Conservation (phyloP, 2,113 vertebrate species). For the Crotalus horridus region DNA sequence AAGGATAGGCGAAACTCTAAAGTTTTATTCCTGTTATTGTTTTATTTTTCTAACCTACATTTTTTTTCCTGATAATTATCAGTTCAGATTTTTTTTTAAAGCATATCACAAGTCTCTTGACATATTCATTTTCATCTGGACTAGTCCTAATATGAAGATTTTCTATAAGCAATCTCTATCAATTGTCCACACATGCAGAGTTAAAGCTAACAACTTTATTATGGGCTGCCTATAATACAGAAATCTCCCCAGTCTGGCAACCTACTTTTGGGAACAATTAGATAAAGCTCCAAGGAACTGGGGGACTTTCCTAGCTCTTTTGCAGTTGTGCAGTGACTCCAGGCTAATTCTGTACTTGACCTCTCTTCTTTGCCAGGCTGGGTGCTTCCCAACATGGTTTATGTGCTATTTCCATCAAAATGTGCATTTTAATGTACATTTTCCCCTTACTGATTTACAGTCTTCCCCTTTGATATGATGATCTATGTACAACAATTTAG, state of each 20-base stretch:
- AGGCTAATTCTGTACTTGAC: not conserved
- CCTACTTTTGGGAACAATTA: not conserved
- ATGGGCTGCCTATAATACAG: not conserved
- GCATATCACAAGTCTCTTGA: not conserved
- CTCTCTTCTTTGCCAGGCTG: not conserved
- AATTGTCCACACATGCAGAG: not conserved
- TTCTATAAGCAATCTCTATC: not conserved
- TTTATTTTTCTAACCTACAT: not conserved
- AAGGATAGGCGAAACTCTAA: not conserved
- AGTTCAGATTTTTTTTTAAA: not conserved
- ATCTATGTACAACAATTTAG: not conserved
- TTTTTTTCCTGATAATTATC: not conserved
- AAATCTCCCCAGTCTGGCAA: not conserved
- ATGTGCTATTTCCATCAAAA: not conserved
- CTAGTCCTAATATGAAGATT: not conserved
- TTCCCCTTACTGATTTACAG: not conserved
- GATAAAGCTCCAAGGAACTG: not conserved
- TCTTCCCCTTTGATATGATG: not conserved
- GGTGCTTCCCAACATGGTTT: not conserved
- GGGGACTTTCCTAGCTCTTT: not conserved
- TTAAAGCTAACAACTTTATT: not conserved
- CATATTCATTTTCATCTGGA: not conserved
- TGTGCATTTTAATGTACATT: not conserved
- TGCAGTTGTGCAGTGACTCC: not conserved
- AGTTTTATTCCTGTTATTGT: not conserved